These are phyloP conservation scores for Actenoides hombroni DNA, from an alignment of 2,113 vertebrate species.

Conservation along the genomic window DNA sequence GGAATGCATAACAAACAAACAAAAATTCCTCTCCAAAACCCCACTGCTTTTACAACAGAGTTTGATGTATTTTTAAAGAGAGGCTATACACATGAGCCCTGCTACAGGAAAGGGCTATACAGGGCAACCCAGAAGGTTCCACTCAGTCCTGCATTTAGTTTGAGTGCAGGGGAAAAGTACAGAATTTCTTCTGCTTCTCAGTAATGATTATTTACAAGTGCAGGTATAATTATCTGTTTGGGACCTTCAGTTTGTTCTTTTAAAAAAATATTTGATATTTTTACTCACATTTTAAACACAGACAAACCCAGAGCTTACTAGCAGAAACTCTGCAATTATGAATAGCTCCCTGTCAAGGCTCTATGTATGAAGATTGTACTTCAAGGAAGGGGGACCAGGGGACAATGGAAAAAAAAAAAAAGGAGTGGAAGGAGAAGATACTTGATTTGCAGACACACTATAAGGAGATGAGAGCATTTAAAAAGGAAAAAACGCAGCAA, in stretches of 20 bases:
- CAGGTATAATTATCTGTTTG: not conserved
- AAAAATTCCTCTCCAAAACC: not conserved
- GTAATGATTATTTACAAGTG: not conserved
- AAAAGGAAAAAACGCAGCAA: not conserved
- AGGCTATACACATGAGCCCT: not conserved
- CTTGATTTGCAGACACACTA: not conserved
- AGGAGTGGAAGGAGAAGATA: not conserved
- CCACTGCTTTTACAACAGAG: not conserved
- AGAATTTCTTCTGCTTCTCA: not conserved
- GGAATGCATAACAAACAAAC: not conserved
- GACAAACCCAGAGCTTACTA: not conserved
- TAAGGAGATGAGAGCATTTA: not conserved
- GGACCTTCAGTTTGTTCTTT: not conserved
- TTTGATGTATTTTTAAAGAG: not conserved
- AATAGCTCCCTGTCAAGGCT: not conserved
- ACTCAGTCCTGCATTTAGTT: not conserved
- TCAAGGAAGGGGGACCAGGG: rapidly evolving
- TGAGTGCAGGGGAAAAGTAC: not conserved
- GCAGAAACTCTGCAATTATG: not conserved
- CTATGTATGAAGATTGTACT: not conserved
- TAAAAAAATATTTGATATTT: not conserved
- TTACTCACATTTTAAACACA: not conserved
- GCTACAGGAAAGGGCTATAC: not conserved
- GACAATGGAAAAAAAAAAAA: not conserved
- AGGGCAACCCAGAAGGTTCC: not conserved